Base-by-base conservation (phyloP, 2,797 vertebrate species). In the Semotilus atromaculatus region DNA sequence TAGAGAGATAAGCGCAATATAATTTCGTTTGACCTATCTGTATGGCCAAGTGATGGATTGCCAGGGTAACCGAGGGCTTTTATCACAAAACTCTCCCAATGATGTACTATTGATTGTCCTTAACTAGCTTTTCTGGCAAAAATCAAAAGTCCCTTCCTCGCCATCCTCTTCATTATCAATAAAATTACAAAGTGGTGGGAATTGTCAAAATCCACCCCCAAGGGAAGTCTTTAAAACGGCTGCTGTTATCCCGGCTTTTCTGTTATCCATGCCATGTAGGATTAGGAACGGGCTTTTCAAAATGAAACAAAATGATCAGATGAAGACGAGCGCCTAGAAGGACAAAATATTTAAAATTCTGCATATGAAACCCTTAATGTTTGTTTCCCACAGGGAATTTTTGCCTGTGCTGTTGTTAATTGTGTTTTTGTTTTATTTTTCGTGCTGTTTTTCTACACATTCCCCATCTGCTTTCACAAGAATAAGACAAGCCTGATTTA, bases 1-100 rank as follows among this genome's bases (percentile, higher is more conserved):
- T 93, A 93, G 93, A 94, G 96, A 97, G 97, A 98, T 99, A 98
- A 99, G 97, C 95, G 95, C 96, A 97, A 97, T 97, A 98, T 97
- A 95, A 97, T 98, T 97, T 97, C 97, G 96, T 96, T 97, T 96
- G 96, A 97, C 97, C 97, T 97, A 97, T 98, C 97, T 95, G 96
- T 95, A 96, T 96, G 97, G 96, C 97, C 97, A 97, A 98, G 97
- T 98, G 97, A 99, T 98, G 97, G 98, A 98, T 97, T 96, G 97
- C 97, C 88, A 87, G 94, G 96, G 95, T 95, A 96, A 96, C 95
- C 96, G 94, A 95, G 95, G 94, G 96, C 94, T 94, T 97, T 98
- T 97, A 98, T 97, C 97, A 97, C 92, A 94, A 96, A 96, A 97
- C 95, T 96, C 96, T 90, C 90, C 88, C 96, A 97, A 96, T 97